These are phyloP conservation scores for Meloidogyne chitwoodi DNA, from an alignment of 1,140 invertebrate genomes.

Conservation along the genomic window DNA sequence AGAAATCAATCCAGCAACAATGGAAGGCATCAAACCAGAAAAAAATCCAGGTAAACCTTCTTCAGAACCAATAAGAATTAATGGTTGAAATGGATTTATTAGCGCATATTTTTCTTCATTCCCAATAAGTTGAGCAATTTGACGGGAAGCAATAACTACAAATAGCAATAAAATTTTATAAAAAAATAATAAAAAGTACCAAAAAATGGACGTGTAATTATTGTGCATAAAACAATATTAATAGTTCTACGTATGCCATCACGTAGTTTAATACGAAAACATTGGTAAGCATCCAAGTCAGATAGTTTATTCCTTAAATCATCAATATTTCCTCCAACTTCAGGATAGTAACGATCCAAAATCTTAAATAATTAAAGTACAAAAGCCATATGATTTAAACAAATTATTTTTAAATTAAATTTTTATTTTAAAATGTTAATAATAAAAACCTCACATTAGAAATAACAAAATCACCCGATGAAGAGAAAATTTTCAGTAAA, in stretches of 20 bases:
- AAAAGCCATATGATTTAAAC: no score
- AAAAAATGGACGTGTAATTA: slow-evolving; percentile 15
- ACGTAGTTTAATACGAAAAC: slow-evolving; percentile 37
- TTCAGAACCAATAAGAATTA: slow-evolving; percentile 45
- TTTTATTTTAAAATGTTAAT: neutral
- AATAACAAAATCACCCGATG: slow-evolving; percentile 5
- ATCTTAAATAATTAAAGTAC: slow-evolving; percentile 34
- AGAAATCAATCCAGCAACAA: slow-evolving; percentile 42
- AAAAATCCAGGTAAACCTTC: slow-evolving; percentile 52
- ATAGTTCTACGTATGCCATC: slow-evolving; percentile 44
- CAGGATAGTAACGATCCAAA: slow-evolving; percentile 50
- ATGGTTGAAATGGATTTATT: neutral
- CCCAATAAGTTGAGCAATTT: slow-evolving; percentile 57
- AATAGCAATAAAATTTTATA: neutral
- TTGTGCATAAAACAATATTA: neutral
- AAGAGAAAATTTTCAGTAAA: slow-evolving; percentile 22
- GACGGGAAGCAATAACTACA: slow-evolving; percentile 53
- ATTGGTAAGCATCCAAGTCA: neutral
- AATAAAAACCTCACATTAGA: slow-evolving; percentile 16
- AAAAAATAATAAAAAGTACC: neutral
- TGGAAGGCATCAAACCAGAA: slow-evolving; percentile 49
- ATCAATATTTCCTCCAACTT: slow-evolving; percentile 47
- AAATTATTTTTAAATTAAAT: no score
- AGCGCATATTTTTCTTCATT: slow-evolving; percentile 45
- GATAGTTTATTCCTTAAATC: slow-evolving; percentile 42